These are phyloP conservation scores for Gallinago nigripennis DNA, from an alignment of 2,797 vertebrate genomes.

Conservation along the genomic window DNA sequence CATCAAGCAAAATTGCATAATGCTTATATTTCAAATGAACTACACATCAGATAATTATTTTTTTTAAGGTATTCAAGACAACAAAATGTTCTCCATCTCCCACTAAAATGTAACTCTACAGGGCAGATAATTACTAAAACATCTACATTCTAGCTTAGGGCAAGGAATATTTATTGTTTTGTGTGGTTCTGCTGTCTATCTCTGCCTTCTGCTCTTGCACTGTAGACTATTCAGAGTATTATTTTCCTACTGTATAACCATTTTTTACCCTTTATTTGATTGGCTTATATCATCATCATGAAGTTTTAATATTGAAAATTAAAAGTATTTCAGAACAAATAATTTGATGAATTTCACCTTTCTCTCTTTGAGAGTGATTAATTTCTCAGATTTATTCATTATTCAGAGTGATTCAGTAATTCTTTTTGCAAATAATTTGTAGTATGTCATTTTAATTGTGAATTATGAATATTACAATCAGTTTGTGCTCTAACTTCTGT, in stretches of 20 bases:
- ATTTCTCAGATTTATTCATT: slow-evolving; percentile 59
- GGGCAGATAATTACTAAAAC: background rate
- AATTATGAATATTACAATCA: slow-evolving; percentile 54
- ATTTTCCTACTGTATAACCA: background rate
- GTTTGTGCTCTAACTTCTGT: slow-evolving; percentile 27
- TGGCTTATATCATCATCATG: background rate
- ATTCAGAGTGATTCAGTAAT: slow-evolving; percentile 45
- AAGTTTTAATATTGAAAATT: slow-evolving; percentile 12
- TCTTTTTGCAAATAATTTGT: slow-evolving; percentile 32
- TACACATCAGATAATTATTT: background rate
- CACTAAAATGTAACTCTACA: background rate
- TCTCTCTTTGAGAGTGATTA: background rate
- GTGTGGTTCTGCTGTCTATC: background rate
- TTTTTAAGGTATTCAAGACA: background rate
- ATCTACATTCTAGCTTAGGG: background rate
- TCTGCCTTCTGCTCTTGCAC: background rate
- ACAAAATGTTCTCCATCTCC: background rate
- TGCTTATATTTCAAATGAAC: background rate
- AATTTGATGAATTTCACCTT: slow-evolving; percentile 14
- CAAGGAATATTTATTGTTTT: background rate
- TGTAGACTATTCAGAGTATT: background rate
- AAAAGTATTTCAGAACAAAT: slow-evolving; percentile 18
- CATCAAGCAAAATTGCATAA: background rate
- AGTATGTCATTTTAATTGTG: slow-evolving; percentile 44
- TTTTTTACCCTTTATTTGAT: background rate